These are phyloP conservation scores for Trinorchestia longiramus DNA, from an alignment of 1,140 invertebrate species.

Conservation along the genomic window DNA sequence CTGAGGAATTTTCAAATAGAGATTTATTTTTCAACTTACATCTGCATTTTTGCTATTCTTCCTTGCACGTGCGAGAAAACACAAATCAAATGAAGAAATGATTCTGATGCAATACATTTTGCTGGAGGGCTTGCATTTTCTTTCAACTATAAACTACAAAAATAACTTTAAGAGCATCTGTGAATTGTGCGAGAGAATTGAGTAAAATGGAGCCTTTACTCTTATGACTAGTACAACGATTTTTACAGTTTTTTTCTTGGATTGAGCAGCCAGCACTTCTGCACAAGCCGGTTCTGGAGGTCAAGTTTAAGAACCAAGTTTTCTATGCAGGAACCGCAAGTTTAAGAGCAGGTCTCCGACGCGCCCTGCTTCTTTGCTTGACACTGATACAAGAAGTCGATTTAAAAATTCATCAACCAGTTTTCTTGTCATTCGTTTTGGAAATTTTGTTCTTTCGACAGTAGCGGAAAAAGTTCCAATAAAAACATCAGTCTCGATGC, in stretches of 20 bases:
- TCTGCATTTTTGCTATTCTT: background rate
- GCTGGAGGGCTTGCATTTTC: too few species aligned
- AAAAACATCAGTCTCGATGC: too few species aligned
- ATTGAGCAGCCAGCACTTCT: background rate
- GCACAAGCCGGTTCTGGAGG: constrained; percentile 23
- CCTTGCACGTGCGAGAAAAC: background rate
- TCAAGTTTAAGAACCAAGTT: background rate
- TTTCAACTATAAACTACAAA: background rate
- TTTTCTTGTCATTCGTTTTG: background rate
- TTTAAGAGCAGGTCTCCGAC: background rate
- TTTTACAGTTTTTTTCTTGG: background rate
- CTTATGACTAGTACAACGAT: background rate
- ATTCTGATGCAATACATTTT: too few species aligned
- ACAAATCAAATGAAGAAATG: background rate
- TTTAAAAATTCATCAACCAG: background rate
- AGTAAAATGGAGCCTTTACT: background rate
- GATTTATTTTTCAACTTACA: background rate
- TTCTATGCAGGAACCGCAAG: background rate
- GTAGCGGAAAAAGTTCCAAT: background rate
- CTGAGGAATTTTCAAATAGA: background rate
- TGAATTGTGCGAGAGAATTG: background rate
- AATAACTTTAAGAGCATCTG: background rate
- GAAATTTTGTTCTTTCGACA: background rate
- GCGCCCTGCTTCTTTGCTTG: background rate
- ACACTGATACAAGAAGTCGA: background rate